phyloP scores from a whole-genome alignment of 2,797 vertebrate genomes.

The Cephalopachus bancanus region DNA sequence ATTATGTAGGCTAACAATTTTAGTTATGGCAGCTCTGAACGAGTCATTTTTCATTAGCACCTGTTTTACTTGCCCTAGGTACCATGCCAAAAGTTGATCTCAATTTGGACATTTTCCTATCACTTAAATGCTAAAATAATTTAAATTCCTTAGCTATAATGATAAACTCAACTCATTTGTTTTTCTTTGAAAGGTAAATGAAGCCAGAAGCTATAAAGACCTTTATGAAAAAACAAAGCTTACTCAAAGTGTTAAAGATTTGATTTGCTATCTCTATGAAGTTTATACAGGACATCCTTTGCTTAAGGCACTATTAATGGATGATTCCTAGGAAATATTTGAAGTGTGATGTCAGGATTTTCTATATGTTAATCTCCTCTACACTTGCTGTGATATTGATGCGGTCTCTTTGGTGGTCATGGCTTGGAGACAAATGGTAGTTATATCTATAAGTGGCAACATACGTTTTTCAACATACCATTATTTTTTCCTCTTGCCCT shows the following conservation, averaged over 20 bases:
- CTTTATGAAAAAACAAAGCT: slow-evolving; percentile 50
- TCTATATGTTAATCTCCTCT: slow-evolving; percentile 70
- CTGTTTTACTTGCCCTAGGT: slow-evolving; percentile 69
- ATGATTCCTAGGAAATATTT: slow-evolving; percentile 67
- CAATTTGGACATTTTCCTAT: slow-evolving; percentile 67
- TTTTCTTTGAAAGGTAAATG: slow-evolving; percentile 81
- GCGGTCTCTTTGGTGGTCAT: slow-evolving; percentile 54
- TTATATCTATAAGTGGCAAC: slow-evolving; percentile 69
- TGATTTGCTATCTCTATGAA: slow-evolving; percentile 70
- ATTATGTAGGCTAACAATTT: slow-evolving; percentile 53
- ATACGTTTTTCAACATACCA: slow-evolving; percentile 59
- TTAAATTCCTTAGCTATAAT: slow-evolving; percentile 71
- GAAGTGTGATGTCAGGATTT: slow-evolving; percentile 72
- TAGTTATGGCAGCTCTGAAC: slow-evolving; percentile 60
- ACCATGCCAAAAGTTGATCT: slow-evolving; percentile 67
- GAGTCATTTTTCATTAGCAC: slow-evolving; percentile 73
- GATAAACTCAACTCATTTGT: slow-evolving; percentile 74
- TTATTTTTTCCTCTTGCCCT: slow-evolving; percentile 38
- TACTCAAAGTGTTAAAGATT: slow-evolving; percentile 66
- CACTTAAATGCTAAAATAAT: slow-evolving; percentile 65
- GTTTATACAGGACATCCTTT: slow-evolving; percentile 50
- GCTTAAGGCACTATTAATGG: slow-evolving; percentile 70
- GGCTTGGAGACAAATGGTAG: slow-evolving; percentile 60
- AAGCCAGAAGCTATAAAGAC: slow-evolving; percentile 73
- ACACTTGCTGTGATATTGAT: slow-evolving; percentile 66